Conservation (phyloP, 2,113 vertebrate species). For the Hemicordylus capensis region DNA sequence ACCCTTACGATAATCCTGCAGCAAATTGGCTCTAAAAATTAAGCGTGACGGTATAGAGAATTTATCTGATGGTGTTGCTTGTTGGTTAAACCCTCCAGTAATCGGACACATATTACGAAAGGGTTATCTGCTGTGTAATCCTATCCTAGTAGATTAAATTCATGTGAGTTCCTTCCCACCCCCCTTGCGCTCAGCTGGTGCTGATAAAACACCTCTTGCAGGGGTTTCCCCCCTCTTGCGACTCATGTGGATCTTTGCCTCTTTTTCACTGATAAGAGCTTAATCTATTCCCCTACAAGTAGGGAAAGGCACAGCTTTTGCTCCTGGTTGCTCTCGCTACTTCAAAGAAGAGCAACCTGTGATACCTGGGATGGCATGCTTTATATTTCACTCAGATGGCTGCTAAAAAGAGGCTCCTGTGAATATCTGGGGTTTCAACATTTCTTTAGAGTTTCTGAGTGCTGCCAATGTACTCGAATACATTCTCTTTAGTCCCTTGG, state of each 20-base stretch:
- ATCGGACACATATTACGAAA: slow-evolving; percentile 44
- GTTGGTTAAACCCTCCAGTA: slow-evolving; percentile 53
- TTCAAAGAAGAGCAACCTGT: not conserved
- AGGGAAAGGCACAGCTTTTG: not conserved
- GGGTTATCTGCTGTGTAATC: slow-evolving; percentile 46
- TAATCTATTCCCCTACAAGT: slow-evolving; percentile 3
- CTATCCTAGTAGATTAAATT: slow-evolving; percentile 44
- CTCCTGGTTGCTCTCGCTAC: not conserved
- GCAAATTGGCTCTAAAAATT: slow-evolving; percentile 49
- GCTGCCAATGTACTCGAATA: not conserved
- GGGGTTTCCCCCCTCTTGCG: slow-evolving; percentile 20
- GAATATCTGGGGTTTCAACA: not conserved
- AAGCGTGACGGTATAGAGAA: slow-evolving; percentile 13
- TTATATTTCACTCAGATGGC: not conserved
- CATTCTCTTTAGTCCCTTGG: not conserved
- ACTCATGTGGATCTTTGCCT: not conserved
- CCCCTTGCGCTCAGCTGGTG: slow-evolving; percentile 25
- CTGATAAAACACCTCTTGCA: slow-evolving; percentile 48
- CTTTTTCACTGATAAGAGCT: not conserved
- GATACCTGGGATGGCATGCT: not conserved
- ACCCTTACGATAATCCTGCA: not conserved
- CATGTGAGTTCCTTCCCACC: slow-evolving; percentile 4
- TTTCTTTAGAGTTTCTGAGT: rapidly evolving
- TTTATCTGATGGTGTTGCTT: slow-evolving; percentile 51
- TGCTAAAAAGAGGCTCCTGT: not conserved